Percentiles rank a stretch among this genome's conserved stretches.
phyloP scores from a whole-genome alignment of 2,797 vertebrate genomes.

The Schizopygopsis pylzovi region DNA sequence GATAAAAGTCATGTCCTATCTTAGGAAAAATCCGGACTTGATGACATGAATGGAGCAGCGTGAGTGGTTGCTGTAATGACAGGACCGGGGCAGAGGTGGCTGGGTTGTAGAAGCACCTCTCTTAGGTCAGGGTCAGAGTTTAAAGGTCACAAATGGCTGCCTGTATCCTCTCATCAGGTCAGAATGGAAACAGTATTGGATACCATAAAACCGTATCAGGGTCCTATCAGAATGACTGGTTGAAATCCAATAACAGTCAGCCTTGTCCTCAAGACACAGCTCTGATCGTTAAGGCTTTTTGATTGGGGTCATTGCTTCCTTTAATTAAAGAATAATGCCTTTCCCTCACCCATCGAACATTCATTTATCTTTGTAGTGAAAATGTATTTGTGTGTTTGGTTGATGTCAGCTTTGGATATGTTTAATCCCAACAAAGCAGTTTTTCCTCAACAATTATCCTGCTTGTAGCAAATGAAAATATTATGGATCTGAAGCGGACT shows the following conservation, averaged over 20 bases:
- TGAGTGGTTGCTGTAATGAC: constrained; percentile 45
- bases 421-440: constrained; percentile 4
- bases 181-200: constrained; percentile 69
- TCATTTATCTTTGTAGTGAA: constrained; percentile 76
- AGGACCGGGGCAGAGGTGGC: constrained; percentile 20
- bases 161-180: constrained; percentile 82
- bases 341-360: constrained; percentile 71
- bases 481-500: too few relatives aligned
- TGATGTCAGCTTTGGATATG: constrained; percentile 19
- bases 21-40: constrained; percentile 27
- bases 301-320: constrained; percentile 79
- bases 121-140: constrained; percentile 80
- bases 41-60: constrained; percentile 51
- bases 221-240: constrained; percentile 71
- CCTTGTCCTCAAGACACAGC: constrained; percentile 67
- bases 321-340: constrained; percentile 77
- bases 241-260: constrained; percentile 82
- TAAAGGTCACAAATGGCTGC: constrained; percentile 82
- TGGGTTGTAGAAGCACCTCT: constrained; percentile 58
- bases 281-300: constrained; percentile 66
- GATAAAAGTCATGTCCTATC: constrained; percentile 28
- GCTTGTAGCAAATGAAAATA: too few relatives aligned
- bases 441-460: neutral
- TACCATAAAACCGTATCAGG: constrained; percentile 78
- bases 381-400: constrained; percentile 61